Conservation (phyloP, 92 coral and sea anemone species). For the Pocillopora grandis region DNA sequence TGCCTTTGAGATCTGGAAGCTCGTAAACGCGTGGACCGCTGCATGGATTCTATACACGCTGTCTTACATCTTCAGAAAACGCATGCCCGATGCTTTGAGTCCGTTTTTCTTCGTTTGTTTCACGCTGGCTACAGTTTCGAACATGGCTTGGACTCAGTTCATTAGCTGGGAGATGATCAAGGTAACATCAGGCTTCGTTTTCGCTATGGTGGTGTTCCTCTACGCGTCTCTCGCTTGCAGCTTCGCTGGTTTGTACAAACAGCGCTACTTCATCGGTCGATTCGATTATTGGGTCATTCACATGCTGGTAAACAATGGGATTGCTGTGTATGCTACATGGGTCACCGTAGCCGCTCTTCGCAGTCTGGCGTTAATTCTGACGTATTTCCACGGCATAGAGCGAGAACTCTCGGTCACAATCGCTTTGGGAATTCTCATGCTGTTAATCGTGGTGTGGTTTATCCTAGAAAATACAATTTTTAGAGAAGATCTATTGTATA, state of each 20-base stretch:
- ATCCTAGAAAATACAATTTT: conserved; percentile 63
- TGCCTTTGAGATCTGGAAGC: conserved; percentile 68
- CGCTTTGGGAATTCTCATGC: conserved; percentile 55
- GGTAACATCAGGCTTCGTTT: conserved; percentile 17
- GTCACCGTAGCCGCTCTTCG: conserved; percentile 59
- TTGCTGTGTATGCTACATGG: conserved; percentile 66
- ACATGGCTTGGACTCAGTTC: conserved; percentile 59
- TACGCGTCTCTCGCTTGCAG: conserved; percentile 54
- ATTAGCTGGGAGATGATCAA: conserved; percentile 47
- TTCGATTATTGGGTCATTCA: conserved; percentile 65
- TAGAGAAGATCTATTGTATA: conserved; percentile 46
- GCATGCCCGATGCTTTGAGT: conserved; percentile 54
- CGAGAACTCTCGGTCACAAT: conserved; percentile 48
- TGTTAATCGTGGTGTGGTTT: conserved; percentile 56
- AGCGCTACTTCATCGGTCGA: conserved; percentile 19
- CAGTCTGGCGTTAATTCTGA: conserved; percentile 49
- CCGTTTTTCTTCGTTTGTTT: conserved; percentile 57
- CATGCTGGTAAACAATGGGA: conserved; percentile 59
- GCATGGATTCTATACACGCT: conserved; percentile 63
- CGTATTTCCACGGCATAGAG: conserved; percentile 49
- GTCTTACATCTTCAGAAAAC: conserved; percentile 48
- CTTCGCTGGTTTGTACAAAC: conserved; percentile 48
- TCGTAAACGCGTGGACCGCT: conserved; percentile 69
- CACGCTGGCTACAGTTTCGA: conserved; percentile 49
- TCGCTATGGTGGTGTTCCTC: conserved; percentile 29